Conservation (phyloP, 2,113 vertebrate species). For the Hippocampus mohnikei region DNA sequence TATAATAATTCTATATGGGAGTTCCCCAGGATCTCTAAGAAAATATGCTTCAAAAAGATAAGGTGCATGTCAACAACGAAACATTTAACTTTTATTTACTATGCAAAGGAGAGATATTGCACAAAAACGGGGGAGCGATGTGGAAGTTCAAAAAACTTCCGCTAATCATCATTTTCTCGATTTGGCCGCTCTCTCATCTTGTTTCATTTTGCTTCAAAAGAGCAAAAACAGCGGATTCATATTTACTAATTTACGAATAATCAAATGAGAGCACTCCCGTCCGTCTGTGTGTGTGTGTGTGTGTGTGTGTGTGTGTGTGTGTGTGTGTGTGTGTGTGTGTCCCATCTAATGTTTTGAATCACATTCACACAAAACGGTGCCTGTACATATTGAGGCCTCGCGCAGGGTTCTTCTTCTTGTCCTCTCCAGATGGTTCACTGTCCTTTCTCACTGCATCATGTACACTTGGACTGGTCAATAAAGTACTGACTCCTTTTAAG, state of each 20-base stretch:
- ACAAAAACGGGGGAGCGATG: constrained; percentile 72
- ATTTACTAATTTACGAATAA: constrained; percentile 36
- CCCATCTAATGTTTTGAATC: constrained; percentile 58
- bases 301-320: constrained; percentile 62
- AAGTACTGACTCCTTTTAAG: constrained; percentile 69
- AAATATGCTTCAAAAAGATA: constrained; percentile 79
- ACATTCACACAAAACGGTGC: constrained; percentile 53
- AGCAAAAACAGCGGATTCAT: constrained; percentile 21
- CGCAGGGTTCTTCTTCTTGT: constrained; percentile 53
- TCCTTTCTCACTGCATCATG: constrained; percentile 72
- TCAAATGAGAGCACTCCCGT: constrained; percentile 52
- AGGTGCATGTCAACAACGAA: constrained; percentile 84
- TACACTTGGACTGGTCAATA: constrained; percentile 72
- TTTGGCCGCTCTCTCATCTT: constrained; percentile 59
- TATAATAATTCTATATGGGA: constrained; percentile 75
- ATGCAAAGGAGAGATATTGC: constrained; percentile 93
- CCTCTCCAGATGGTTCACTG: constrained; percentile 62
- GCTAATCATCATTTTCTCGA: constrained; percentile 63
- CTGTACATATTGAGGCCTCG: constrained; percentile 58
- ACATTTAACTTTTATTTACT: constrained; percentile 88
- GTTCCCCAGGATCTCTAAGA: constrained; percentile 68
- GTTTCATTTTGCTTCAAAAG: constrained; percentile 59
- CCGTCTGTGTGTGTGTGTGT: constrained; percentile 59
- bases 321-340: constrained; percentile 62
- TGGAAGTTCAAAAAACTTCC: constrained; percentile 52